Evolutionary conservation across 1,140 invertebrate species (phyloP).

Genomic region (Dreissena rostriformis): DNA sequence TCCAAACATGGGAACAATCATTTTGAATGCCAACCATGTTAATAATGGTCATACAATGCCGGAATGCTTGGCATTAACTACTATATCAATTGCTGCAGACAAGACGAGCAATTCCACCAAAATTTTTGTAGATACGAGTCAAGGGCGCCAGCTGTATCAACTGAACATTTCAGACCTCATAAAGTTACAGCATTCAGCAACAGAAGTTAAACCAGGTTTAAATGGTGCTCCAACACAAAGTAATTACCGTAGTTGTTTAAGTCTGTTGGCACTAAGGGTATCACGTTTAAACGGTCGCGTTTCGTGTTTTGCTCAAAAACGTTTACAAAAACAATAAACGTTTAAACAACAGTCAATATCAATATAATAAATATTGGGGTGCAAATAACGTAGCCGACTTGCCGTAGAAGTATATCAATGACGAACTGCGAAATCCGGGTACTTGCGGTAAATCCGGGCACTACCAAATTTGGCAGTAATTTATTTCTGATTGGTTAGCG

Average conservation of each 20-base stretch:
- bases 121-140: slow-evolving; percentile 51
- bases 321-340: too few species aligned
- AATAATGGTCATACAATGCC: not conserved
- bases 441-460: too few species aligned
- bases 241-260: not conserved
- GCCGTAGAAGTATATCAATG: too few species aligned
- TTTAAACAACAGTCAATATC: too few species aligned
- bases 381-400: too few species aligned
- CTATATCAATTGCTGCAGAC: slow-evolving; percentile 53
- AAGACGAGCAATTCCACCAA: slow-evolving; percentile 38
- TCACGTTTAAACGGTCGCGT: too few species aligned
- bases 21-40: slow-evolving; percentile 1
- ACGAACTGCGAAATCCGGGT: too few species aligned
- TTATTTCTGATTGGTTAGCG: too few species aligned
- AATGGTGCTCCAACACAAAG: not conserved
- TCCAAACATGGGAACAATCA: not conserved
- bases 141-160: slow-evolving; percentile 43
- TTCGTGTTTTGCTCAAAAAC: too few species aligned
- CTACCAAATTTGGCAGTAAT: too few species aligned
- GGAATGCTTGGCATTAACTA: slow-evolving; percentile 42
- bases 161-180: slow-evolving; percentile 50
- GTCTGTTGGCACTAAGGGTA: too few species aligned
- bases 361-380: too few species aligned
- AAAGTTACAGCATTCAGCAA: slow-evolving; percentile 6
- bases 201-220: not conserved